Conservation (phyloP, 2,113 vertebrate genomes). For the Columba livia region DNA sequence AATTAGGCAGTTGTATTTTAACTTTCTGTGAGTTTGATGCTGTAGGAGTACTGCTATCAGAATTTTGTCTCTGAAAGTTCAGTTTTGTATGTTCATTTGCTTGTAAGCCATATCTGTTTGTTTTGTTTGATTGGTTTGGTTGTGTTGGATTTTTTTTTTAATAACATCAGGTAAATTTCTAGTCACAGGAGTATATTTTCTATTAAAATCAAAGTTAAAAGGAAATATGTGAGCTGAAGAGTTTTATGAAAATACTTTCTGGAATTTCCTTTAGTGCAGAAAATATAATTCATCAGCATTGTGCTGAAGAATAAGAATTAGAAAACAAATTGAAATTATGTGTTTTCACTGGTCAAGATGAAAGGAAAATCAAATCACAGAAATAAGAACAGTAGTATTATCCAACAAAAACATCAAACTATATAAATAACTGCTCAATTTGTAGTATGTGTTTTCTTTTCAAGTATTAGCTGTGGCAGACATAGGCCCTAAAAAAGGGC, state of each 20-base stretch:
- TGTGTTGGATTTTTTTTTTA: too few relatives aligned
- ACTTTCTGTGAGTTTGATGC: background rate
- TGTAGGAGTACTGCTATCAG: background rate
- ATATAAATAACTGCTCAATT: background rate
- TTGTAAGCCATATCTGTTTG: background rate
- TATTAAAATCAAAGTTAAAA: too few relatives aligned
- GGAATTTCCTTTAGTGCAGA: background rate
- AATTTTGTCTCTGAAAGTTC: background rate
- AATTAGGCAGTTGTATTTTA: background rate
- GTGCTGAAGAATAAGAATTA: background rate
- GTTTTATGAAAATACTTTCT: too few relatives aligned
- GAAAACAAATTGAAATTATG: background rate
- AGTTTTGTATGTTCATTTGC: background rate
- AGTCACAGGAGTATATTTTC: too few relatives aligned
- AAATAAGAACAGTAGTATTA: background rate
- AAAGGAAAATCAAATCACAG: background rate
- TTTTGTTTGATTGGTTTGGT: background rate
- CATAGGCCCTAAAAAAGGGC: too few relatives aligned
- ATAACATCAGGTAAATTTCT: too few relatives aligned
- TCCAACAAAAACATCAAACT: background rate
- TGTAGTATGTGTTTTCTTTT: background rate
- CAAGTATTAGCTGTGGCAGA: background rate
- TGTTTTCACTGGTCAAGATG: background rate
- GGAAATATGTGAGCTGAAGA: too few relatives aligned
- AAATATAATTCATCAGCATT: background rate